A percentile compares a stretch with the other conserved stretches of the same genome.
Evolutionary conservation across 2,797 vertebrate genomes (phyloP).

Genomic region (Sebastes taczanowskii): DNA sequence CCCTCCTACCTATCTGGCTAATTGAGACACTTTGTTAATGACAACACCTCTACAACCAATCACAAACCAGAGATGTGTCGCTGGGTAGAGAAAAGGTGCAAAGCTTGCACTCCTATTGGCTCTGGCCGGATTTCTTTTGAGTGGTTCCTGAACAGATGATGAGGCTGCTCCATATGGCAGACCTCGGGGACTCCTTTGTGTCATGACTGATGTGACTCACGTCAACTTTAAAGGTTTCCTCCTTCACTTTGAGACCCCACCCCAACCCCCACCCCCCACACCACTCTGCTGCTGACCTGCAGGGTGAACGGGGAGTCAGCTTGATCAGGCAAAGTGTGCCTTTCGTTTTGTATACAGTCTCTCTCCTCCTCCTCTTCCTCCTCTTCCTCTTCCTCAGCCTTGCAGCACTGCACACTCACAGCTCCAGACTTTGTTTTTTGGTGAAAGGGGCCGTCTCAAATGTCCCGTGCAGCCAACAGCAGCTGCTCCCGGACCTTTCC

Average conservation of each 20-base stretch:
- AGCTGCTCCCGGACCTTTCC: constrained; percentile 78
- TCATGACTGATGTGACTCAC: constrained; percentile 75
- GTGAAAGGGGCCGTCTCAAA: constrained; percentile 79
- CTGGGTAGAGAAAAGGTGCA: constrained; percentile 25
- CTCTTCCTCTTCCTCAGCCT: neutral
- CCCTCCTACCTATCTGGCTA: constrained; percentile 16
- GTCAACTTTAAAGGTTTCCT: constrained; percentile 75
- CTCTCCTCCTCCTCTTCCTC: constrained; percentile 1
- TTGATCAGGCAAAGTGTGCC: constrained; percentile 80
- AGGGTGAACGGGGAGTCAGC: constrained; percentile 52
- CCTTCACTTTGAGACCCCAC: constrained; percentile 31
- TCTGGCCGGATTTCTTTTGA: constrained; percentile 8
- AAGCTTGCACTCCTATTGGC: constrained; percentile 22
- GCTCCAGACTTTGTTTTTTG: constrained; percentile 78
- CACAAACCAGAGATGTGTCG: constrained; percentile 18
- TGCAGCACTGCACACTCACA: constrained; percentile 53
- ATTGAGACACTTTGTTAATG: constrained; percentile 40
- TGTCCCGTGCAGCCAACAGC: constrained; percentile 78
- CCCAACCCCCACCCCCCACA: neutral
- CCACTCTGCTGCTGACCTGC: constrained; percentile 37
- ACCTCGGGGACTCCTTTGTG: constrained; percentile 74
- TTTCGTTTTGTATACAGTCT: constrained; percentile 71
- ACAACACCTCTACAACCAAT: constrained; percentile 44
- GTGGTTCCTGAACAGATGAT: constrained; percentile 63
- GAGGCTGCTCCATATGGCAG: constrained; percentile 77